Conservation (phyloP, 2,888 invertebrate species). For the Baronia brevicornis region DNA sequence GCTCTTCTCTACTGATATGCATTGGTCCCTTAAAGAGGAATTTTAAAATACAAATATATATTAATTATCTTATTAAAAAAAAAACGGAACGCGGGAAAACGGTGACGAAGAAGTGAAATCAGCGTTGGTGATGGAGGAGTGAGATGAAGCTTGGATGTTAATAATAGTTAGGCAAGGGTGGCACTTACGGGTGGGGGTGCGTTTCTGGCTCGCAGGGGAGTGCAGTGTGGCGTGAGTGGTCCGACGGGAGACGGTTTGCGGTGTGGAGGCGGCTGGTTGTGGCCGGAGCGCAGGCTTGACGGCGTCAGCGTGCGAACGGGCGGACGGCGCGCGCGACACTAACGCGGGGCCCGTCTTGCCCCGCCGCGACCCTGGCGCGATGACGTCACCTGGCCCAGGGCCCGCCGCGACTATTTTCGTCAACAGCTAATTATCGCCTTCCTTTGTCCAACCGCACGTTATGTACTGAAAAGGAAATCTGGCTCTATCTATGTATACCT, state of each 20-base stretch:
- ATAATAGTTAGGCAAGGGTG: conserved; percentile 22
- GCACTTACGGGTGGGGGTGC: conserved; percentile 27
- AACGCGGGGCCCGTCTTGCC: conserved; percentile 76
- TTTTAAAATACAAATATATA: conserved; percentile 12
- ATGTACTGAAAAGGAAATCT: conserved; percentile 56
- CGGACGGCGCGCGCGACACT: conserved; percentile 74
- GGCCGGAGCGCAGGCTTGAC: conserved; percentile 27
- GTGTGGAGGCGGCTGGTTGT: conserved; percentile 24
- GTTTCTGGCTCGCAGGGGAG: conserved; percentile 29
- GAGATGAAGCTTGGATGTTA: conserved; percentile 20
- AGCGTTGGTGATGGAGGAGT: conserved; percentile 35
- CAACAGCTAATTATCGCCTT: conserved; percentile 71
- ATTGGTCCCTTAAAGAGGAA: conserved; percentile 27
- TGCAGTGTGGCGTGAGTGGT: conserved; percentile 27
- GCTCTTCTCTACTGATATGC: conserved; percentile 47
- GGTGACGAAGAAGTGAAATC: conserved; percentile 52
- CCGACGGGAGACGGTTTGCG: conserved; percentile 23
- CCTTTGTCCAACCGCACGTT: conserved; percentile 54
- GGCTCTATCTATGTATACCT: conserved; percentile 30
- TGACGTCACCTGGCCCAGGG: conserved; percentile 75
- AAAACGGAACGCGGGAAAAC: conserved; percentile 12
- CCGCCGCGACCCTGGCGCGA: conserved; percentile 65
- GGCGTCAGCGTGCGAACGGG: conserved; percentile 61
- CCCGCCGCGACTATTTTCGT: conserved; percentile 72
- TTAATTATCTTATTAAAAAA: background rate